These are phyloP conservation scores for Phaonia tiefii DNA, from an alignment of 2,888 invertebrate genomes.

Conservation along the genomic window DNA sequence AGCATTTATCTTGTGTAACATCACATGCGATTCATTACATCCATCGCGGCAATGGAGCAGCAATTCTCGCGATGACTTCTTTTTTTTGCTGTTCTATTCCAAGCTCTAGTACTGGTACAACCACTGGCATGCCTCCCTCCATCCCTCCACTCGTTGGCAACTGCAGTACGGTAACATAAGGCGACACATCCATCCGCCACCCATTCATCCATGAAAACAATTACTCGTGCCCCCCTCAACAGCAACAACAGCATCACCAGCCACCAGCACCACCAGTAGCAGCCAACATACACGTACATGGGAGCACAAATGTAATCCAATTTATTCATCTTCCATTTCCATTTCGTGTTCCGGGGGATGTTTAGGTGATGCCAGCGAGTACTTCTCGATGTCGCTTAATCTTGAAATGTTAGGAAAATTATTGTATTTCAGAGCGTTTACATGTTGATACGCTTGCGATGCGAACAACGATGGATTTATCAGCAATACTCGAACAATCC, in stretches of 20 bases:
- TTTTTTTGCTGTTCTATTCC: too few species aligned
- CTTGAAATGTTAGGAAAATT: constrained; percentile 49
- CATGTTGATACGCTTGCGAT: constrained; percentile 18
- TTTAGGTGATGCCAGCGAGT: constrained; percentile 20
- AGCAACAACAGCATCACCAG: too few species aligned
- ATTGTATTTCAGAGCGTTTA: constrained; percentile 31
- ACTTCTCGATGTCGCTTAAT: constrained; percentile 56
- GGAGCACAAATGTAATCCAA: constrained; percentile 66
- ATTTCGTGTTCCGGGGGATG: constrained; percentile 3
- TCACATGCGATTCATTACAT: constrained; percentile 39
- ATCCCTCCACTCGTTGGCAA: constrained; percentile 27
- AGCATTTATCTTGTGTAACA: constrained; percentile 35
- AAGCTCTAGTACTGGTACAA: not conserved
- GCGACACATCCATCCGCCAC: constrained; percentile 32
- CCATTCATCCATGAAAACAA: constrained; percentile 54
- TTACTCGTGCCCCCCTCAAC: constrained; percentile 52
- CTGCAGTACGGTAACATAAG: not conserved
- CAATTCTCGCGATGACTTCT: not conserved
- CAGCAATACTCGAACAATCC: constrained; percentile 40
- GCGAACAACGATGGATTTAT: constrained; percentile 46
- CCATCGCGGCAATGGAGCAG: too few species aligned
- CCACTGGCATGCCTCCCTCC: constrained; percentile 37
- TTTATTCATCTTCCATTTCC: constrained; percentile 52
- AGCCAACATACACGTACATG: constrained; percentile 50
- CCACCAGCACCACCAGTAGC: constrained; percentile 37